phyloP scores from a whole-genome alignment of 2,797 vertebrate species.

The Helicolenus hilgendorfi region DNA sequence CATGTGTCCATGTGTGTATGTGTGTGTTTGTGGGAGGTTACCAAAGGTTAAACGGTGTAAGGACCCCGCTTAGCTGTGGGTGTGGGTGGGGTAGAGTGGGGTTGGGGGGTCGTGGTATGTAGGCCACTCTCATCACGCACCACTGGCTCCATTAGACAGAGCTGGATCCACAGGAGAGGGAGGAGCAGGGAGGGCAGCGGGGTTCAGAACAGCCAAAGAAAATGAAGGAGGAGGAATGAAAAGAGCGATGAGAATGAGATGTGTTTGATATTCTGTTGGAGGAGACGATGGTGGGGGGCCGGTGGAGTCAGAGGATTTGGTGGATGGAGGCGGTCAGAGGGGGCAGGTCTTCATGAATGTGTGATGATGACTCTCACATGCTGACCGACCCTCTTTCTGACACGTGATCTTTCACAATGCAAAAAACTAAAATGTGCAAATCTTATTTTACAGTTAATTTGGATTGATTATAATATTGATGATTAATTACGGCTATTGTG shows the following conservation, averaged over 20 bases:
- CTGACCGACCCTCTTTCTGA: conserved; percentile 7
- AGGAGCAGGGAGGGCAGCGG: neutral
- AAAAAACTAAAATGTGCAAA: neutral
- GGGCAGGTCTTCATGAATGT: conserved; percentile 5
- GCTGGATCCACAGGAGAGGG: conserved; percentile 25
- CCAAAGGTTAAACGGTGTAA: conserved; percentile 71
- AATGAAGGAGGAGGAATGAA: conserved; percentile 34
- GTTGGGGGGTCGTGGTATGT: conserved; percentile 70
- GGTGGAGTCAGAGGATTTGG: conserved; percentile 1
- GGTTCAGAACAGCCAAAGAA: conserved; percentile 45
- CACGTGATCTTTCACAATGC: neutral
- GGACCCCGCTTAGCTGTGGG: conserved; percentile 15
- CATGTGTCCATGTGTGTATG: conserved; percentile 2
- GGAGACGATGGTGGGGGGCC: neutral
- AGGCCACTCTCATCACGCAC: conserved; percentile 80
- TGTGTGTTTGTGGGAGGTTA: conserved; percentile 29
- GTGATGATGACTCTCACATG: conserved; percentile 44
- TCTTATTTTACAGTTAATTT: neutral
- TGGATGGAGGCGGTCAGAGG: neutral
- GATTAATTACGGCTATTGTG: neutral
- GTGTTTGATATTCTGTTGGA: conserved; percentile 44
- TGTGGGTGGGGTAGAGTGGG: conserved; percentile 9
- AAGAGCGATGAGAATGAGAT: conserved; percentile 33
- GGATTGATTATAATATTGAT: neutral
- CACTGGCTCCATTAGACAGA: conserved; percentile 67